Percentiles rank a stretch among this genome's conserved stretches.
Conservation (phyloP, 2,113 vertebrate genomes). For the Clinocottus analis region DNA sequence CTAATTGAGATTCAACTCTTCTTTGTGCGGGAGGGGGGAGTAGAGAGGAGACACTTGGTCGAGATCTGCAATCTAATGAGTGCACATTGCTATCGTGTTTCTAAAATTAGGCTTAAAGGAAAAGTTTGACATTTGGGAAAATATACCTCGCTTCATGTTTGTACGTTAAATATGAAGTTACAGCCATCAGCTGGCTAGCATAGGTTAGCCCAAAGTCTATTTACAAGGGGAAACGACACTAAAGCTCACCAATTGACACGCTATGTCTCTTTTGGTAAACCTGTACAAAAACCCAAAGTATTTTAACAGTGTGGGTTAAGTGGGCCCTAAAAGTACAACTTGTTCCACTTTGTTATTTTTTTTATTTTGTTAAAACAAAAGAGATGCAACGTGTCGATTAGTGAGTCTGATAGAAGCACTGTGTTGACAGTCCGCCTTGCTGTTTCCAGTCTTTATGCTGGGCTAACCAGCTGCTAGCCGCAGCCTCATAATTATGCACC, state of each 20-base stretch:
- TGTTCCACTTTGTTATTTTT: background rate
- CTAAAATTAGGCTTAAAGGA: background rate
- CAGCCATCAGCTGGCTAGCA: background rate
- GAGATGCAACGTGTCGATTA: background rate
- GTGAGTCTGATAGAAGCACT: background rate
- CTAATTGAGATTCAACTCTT: background rate
- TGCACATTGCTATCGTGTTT: background rate
- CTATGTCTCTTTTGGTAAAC: slow-evolving; percentile 8
- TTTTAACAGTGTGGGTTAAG: background rate
- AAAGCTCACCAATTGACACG: background rate
- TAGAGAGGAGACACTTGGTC: background rate
- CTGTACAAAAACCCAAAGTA: background rate
- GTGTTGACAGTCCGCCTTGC: background rate
- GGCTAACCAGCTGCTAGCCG: background rate
- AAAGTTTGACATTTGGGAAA: background rate
- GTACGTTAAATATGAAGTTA: slow-evolving; percentile 6
- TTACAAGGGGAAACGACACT: background rate
- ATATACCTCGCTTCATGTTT: background rate
- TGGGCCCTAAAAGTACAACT: background rate
- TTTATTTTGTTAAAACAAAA: background rate
- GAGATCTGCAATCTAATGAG: background rate
- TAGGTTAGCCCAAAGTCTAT: background rate
- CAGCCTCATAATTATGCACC: slow-evolving; percentile 1
- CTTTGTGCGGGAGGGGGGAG: too few relatives aligned
- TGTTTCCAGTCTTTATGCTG: slow-evolving; percentile 7